These are phyloP conservation scores for Paedocypris micromegethes DNA, from an alignment of 2,797 vertebrate species.

Conservation along the genomic window DNA sequence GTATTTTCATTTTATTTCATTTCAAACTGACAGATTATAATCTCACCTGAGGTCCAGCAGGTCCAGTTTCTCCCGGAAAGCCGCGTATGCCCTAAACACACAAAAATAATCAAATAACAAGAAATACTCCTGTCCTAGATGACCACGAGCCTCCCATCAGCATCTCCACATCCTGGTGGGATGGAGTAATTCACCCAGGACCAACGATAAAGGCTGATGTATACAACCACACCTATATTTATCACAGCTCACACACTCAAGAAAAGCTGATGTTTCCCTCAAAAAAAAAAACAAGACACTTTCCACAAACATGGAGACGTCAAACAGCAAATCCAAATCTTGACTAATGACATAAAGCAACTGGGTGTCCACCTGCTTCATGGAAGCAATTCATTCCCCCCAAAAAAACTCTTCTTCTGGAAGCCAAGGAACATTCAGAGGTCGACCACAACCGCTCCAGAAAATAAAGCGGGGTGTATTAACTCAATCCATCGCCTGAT, in stretches of 20 bases:
- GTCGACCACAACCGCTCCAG: constrained; percentile 32
- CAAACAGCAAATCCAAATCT: background rate
- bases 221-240: no score
- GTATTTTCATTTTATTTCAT: background rate
- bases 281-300: background rate
- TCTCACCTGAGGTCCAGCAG: constrained; percentile 46
- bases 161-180: no score
- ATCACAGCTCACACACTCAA: no score
- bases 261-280: no score
- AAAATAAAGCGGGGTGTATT: constrained; percentile 27
- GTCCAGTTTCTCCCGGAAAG: constrained; percentile 49
- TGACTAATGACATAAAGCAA: constrained; percentile 15
- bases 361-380: constrained; percentile 31
- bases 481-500: constrained; percentile 38
- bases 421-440: constrained; percentile 35
- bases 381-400: background rate
- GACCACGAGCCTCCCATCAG: background rate
- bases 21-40: background rate
- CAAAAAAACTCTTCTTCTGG: constrained; percentile 18
- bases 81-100: constrained; percentile 51
- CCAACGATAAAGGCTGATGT: no score
- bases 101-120: background rate
- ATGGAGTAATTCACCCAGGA: no score
- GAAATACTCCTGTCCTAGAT: background rate
- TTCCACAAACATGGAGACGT: background rate